phyloP scores from a whole-genome alignment of 2,113 vertebrate genomes.

The Rattus norvegicus region DNA sequence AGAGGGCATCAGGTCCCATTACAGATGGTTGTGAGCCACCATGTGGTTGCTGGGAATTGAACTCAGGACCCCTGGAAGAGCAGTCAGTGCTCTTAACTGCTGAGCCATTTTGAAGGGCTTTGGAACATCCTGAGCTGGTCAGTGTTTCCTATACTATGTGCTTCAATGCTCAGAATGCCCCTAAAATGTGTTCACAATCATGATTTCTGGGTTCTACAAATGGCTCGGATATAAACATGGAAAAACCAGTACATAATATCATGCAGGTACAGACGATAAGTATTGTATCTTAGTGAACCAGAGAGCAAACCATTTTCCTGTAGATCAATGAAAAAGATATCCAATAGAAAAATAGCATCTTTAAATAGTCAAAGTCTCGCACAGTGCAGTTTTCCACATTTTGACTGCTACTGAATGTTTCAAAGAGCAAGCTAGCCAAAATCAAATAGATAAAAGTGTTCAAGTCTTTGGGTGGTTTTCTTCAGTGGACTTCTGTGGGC shows the following conservation, averaged over 20 bases:
- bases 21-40: too few relatives aligned
- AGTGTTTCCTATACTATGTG: slow-evolving; percentile 82
- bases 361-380: slow-evolving; percentile 42
- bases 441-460: slow-evolving; percentile 82
- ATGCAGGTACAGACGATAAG: slow-evolving; percentile 80
- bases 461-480: slow-evolving; percentile 90
- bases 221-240: slow-evolving; percentile 84
- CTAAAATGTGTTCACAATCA: slow-evolving; percentile 64
- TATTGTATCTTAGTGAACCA: slow-evolving; percentile 84
- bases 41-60: too few relatives aligned
- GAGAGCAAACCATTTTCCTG: slow-evolving; percentile 84
- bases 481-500: slow-evolving; percentile 81
- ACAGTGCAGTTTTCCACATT: slow-evolving; percentile 77
- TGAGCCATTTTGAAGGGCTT: slow-evolving; percentile 71
- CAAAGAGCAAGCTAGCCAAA: slow-evolving; percentile 76
- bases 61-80: too few relatives aligned
- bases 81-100: too few relatives aligned
- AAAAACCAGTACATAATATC: slow-evolving; percentile 83
- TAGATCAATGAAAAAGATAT: slow-evolving; percentile 89
- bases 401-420: slow-evolving; percentile 81
- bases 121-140: slow-evolving; percentile 72
- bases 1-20: too few relatives aligned
- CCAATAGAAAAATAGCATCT: slow-evolving; percentile 82
- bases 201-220: slow-evolving; percentile 82
- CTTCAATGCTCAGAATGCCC: slow-evolving; percentile 74